phyloP scores from a whole-genome alignment of 2,888 invertebrate species.

The Cheilosia urbana region DNA sequence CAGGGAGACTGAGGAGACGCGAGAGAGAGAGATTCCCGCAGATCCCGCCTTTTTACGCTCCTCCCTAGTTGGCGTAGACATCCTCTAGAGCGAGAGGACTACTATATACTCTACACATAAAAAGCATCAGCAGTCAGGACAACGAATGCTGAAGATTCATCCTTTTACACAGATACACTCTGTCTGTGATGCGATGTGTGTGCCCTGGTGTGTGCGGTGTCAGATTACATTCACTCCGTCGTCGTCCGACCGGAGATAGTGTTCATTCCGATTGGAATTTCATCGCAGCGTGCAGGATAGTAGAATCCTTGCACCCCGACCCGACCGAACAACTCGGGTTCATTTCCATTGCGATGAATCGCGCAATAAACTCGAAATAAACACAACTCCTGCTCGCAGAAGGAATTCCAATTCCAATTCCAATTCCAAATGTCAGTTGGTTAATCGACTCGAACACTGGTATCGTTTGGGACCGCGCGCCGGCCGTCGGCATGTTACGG shows the following conservation, averaged over 20 bases:
- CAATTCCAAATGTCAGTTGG: slow-evolving; percentile 46
- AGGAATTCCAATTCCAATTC: slow-evolving; percentile 12
- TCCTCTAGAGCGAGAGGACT: slow-evolving; percentile 54
- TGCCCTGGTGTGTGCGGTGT: slow-evolving; percentile 47
- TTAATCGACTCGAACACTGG: slow-evolving; percentile 42
- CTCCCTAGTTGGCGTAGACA: slow-evolving; percentile 77
- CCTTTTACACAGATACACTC: slow-evolving; percentile 72
- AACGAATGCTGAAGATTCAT: slow-evolving; percentile 73
- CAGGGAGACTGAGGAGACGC: slow-evolving; percentile 43
- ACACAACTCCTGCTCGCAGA: slow-evolving; percentile 8
- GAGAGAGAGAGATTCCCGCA: slow-evolving; percentile 45
- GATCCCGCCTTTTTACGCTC: slow-evolving; percentile 81
- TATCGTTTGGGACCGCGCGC: slow-evolving; percentile 64
- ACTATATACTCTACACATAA: slow-evolving; percentile 42
- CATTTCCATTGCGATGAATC: slow-evolving; percentile 45
- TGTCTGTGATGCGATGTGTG: slow-evolving; percentile 59
- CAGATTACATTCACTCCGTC: slow-evolving; percentile 62
- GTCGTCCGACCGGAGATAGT: slow-evolving; percentile 38
- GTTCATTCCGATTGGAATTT: slow-evolving; percentile 72
- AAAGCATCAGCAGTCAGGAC: slow-evolving; percentile 40
- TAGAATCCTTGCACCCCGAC: slow-evolving; percentile 27
- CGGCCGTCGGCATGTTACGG: slow-evolving; percentile 67
- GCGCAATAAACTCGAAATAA: slow-evolving; percentile 30
- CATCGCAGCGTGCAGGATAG: slow-evolving; percentile 43
- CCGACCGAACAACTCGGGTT: slow-evolving; percentile 17